Evolutionary conservation across 1,140 invertebrate genomes (phyloP).

Genomic region (Coenobita brevimanus): DNA sequence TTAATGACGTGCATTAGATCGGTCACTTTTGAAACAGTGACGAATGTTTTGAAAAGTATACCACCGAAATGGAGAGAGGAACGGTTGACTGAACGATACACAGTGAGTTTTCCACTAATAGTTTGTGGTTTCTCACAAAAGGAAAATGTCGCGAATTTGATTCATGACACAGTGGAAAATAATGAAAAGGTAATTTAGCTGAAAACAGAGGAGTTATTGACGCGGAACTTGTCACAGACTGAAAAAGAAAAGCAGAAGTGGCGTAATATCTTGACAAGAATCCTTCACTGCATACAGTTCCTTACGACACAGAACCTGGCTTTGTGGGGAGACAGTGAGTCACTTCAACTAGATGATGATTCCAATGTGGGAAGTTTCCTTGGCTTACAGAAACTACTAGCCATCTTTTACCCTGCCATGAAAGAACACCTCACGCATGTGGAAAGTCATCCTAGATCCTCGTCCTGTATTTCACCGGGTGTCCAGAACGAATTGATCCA

Average conservation of each 20-base stretch:
- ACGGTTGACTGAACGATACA: too few species aligned
- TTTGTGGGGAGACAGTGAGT: background rate
- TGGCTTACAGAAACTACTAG: background rate
- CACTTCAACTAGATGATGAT: background rate
- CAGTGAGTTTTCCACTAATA: too few species aligned
- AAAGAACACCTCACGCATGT: background rate
- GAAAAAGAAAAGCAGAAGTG: conserved; percentile 26
- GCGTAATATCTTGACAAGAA: conserved; percentile 12
- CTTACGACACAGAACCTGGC: background rate
- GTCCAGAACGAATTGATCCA: conserved; percentile 13
- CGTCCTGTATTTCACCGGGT: background rate
- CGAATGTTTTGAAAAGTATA: too few species aligned
- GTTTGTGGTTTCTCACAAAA: too few species aligned
- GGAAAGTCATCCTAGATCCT: background rate
- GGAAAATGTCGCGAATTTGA: too few species aligned
- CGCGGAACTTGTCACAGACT: conserved; percentile 2
- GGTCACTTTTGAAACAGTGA: too few species aligned
- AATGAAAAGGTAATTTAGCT: background rate
- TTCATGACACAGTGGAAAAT: too few species aligned
- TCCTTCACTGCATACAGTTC: background rate
- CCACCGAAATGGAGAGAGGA: too few species aligned
- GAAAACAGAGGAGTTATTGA: background rate
- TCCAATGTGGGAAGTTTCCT: background rate
- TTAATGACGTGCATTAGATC: too few species aligned
- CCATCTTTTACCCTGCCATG: background rate